phyloP scores from a whole-genome alignment of 2,888 invertebrate genomes.

The Protophormia terraenovae region DNA sequence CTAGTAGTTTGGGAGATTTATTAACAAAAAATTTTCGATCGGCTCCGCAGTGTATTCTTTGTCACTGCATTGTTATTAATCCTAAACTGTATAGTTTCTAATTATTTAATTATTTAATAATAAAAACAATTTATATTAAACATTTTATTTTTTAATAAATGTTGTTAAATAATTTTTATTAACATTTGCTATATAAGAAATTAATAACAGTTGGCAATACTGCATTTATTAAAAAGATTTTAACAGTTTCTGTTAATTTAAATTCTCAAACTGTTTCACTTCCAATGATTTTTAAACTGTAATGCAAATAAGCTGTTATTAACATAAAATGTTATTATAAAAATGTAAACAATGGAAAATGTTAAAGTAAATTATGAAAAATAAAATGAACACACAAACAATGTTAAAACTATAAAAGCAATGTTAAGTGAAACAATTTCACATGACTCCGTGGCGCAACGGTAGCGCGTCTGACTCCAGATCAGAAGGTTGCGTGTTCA shows the following conservation, averaged over 20 bases:
- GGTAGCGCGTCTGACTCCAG: slow-evolving; percentile 80
- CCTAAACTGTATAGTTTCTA: no score
- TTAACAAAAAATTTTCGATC: no score
- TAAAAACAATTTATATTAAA: background rate
- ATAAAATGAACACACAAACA: background rate
- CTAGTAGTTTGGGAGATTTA: no score
- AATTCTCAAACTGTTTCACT: background rate
- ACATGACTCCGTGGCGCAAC: slow-evolving; percentile 78
- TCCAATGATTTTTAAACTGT: background rate
- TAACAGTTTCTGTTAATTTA: background rate
- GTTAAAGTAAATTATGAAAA: background rate
- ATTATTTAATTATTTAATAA: no score
- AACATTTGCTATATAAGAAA: background rate
- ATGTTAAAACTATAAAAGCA: slow-evolving; percentile 11
- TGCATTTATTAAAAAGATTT: background rate
- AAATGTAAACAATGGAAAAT: background rate
- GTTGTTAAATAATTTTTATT: background rate
- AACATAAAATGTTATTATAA: background rate
- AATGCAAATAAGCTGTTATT: background rate
- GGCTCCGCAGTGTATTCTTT: no score
- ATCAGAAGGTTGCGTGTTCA: slow-evolving; percentile 80
- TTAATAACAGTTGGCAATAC: background rate
- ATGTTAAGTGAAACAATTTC: background rate
- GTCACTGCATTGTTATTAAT: no score
- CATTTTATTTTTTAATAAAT: background rate